phyloP scores from a whole-genome alignment of 2,888 invertebrate genomes.

The Atethmia centrago region DNA sequence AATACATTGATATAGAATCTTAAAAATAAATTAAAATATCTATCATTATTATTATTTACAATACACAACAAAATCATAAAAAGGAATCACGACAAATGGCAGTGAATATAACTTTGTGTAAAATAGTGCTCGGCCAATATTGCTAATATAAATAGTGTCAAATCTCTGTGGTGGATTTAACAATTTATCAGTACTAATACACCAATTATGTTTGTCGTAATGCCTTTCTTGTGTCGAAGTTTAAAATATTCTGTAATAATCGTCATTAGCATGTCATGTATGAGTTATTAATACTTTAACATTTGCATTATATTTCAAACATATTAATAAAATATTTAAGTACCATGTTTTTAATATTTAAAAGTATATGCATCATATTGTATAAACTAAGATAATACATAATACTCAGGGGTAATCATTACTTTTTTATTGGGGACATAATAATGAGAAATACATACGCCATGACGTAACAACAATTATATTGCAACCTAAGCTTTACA shows the following conservation, averaged over 20 bases:
- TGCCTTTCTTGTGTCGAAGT: slow-evolving; percentile 72
- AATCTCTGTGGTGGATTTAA: slow-evolving; percentile 63
- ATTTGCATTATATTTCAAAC: slow-evolving; percentile 61
- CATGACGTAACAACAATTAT: slow-evolving; percentile 71
- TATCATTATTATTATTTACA: slow-evolving; percentile 78
- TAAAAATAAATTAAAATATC: slow-evolving; percentile 78
- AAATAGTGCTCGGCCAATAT: slow-evolving; percentile 61
- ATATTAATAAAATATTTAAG: slow-evolving; percentile 76
- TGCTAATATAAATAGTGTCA: slow-evolving; percentile 66
- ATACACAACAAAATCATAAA: slow-evolving; percentile 71
- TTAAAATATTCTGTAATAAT: slow-evolving; percentile 70
- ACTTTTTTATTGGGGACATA: slow-evolving; percentile 66
- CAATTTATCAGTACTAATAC: slow-evolving; percentile 61
- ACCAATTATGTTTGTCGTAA: slow-evolving; percentile 72
- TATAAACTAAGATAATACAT: slow-evolving; percentile 61
- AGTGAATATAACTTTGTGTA: slow-evolving; percentile 53
- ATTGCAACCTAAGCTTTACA: slow-evolving; percentile 76
- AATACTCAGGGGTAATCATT: slow-evolving; percentile 68
- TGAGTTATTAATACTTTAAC: slow-evolving; percentile 73
- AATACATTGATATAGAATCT: slow-evolving; percentile 84
- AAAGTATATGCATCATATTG: slow-evolving; percentile 58
- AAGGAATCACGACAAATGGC: slow-evolving; percentile 76
- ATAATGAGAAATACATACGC: slow-evolving; percentile 70
- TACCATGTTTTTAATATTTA: slow-evolving; percentile 73
- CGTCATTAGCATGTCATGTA: slow-evolving; percentile 77